These are phyloP conservation scores for Calephelis nemesis DNA, from an alignment of 1,140 invertebrate species.

Conservation along the genomic window DNA sequence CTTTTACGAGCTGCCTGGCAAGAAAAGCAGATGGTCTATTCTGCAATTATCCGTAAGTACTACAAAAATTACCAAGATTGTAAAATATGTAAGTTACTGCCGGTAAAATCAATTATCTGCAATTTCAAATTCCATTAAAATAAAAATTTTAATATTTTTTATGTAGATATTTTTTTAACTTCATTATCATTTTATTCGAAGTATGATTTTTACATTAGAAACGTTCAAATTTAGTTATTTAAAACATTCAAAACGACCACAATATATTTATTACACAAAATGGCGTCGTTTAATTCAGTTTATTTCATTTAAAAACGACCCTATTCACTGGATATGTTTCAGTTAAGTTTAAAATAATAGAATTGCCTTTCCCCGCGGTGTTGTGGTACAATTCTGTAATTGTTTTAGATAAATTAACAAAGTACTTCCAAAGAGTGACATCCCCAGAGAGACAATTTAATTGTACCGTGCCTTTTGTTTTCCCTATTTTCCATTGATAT, in stretches of 20 bases:
- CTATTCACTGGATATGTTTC: slow-evolving; percentile 42
- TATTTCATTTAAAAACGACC: slow-evolving; percentile 20
- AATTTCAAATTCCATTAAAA: too few relatives aligned
- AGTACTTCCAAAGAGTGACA: slow-evolving; percentile 64
- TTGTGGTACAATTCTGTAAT: slow-evolving; percentile 58
- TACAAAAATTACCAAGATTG: too few relatives aligned
- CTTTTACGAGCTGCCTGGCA: too few relatives aligned
- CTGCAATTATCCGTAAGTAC: too few relatives aligned
- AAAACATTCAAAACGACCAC: too few relatives aligned
- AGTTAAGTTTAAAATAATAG: slow-evolving; percentile 56
- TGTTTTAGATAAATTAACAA: slow-evolving; percentile 72
- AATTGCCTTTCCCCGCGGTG: slow-evolving; percentile 49
- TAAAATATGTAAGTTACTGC: too few relatives aligned
- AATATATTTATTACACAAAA: neutral
- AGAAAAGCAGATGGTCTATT: too few relatives aligned
- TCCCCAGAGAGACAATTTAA: slow-evolving; percentile 59
- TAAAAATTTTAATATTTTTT: too few relatives aligned
- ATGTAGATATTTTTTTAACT: too few relatives aligned
- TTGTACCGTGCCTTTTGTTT: slow-evolving; percentile 52
- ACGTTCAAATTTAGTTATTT: too few relatives aligned
- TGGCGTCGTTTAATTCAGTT: neutral
- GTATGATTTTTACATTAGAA: neutral
- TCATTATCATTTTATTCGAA: too few relatives aligned
- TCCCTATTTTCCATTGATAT: slow-evolving; percentile 39
- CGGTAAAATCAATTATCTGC: too few relatives aligned